These are phyloP conservation scores for Ceryle rudis DNA, from an alignment of 2,797 vertebrate genomes.

Conservation along the genomic window DNA sequence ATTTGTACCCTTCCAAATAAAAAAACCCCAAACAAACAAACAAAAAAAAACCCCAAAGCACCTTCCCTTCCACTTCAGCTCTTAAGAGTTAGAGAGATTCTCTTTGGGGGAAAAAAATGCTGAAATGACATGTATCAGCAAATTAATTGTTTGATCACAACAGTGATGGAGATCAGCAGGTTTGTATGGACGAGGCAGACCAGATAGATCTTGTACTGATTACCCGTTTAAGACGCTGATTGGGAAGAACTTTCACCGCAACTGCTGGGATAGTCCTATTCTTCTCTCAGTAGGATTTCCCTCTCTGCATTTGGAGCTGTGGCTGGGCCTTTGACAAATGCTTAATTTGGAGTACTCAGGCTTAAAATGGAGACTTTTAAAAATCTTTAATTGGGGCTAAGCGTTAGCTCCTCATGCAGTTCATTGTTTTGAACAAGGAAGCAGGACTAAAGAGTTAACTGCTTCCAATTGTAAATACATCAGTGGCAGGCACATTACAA, in stretches of 20 bases:
- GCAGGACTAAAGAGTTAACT: conserved; percentile 67
- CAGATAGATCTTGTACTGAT: background rate
- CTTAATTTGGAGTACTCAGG: conserved; percentile 55
- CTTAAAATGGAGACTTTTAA: conserved; percentile 65
- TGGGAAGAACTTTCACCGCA: conserved; percentile 38
- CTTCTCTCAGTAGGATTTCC: conserved; percentile 49
- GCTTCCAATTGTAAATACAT: conserved; percentile 70
- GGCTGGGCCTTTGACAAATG: conserved; percentile 55
- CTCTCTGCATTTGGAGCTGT: conserved; percentile 37
- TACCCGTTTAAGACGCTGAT: background rate
- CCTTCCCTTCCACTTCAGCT: background rate
- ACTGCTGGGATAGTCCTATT: conserved; percentile 35
- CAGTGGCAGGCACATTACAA: conserved; percentile 57
- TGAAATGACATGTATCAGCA: background rate
- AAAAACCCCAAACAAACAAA: background rate
- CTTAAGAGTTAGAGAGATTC: background rate
- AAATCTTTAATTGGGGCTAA: conserved; percentile 67
- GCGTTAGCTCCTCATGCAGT: conserved; percentile 13
- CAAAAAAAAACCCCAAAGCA: background rate
- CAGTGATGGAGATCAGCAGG: background rate
- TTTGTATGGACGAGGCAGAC: background rate
- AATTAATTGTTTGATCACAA: background rate
- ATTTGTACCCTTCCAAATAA: background rate
- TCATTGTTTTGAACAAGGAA: conserved; percentile 67
- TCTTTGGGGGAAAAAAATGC: background rate